Base-by-base conservation (phyloP, 2,113 vertebrate genomes). In the Speoplatyrhinus poulsoni region DNA sequence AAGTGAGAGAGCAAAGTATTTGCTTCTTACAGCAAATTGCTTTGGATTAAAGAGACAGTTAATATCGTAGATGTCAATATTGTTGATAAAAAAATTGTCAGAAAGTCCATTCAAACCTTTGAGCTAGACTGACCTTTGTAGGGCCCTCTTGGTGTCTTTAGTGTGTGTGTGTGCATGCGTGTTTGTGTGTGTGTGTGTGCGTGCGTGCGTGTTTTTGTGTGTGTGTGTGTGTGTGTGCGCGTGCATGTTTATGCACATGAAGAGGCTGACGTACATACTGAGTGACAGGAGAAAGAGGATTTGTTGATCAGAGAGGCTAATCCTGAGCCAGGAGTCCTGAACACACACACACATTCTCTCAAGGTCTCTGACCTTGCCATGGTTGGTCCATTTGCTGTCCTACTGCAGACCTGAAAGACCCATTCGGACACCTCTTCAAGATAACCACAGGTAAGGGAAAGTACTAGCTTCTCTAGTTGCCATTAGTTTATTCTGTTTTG, bases 211-310 rank as follows among this genome's bases (percentile, higher is more conserved):
- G 26, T 26, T 26, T 26, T 3, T 26, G 8, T 46, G 36, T 60
- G 15, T 54, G 60, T 17, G 46, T 69, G 46, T 15, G 55, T 59
- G 46, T 8, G 12, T 19, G 8, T 47, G 53, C 57, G 46, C 11
- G 53, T 17, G 53, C 12, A 19, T 65, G 10, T 65, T 19, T 64
- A 19, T 64, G 62, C 10, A 16, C 33, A 58, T 79, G 64, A 72
- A 57, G 63, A 73, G 62, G 68, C 17, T 80, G 65, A 32, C 62
- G 76, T 79, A 84, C 75, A 80, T 80, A 69, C 58, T 81, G 80
- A 87, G 41, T 82, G 81, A 81, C 81, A 80, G 72, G 57, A 77
- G 63, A 79, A 88, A 90, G 81, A 87, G 88, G 86, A 88, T 88
- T 90, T 87, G 79, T 75, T 72, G 64, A 57, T 65, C 73, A 53